Base-by-base conservation (phyloP, 2,797 vertebrate genomes). In the Furcifer pardalis region DNA sequence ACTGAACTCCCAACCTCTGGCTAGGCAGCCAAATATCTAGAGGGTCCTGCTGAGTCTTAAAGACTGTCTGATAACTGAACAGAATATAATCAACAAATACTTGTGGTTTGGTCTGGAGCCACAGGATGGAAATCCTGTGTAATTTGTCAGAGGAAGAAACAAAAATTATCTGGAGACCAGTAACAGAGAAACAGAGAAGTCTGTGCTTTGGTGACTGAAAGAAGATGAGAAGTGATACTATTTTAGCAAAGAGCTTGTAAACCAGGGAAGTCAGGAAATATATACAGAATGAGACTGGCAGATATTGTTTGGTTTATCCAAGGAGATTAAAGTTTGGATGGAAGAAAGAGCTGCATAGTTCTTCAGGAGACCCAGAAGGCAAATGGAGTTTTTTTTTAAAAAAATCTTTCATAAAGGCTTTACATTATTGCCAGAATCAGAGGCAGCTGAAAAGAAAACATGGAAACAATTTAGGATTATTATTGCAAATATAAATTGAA, bases 391-490 rank as follows among this genome's bases (percentile, higher is more conserved):
- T 87, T 75, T n/a, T n/a, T n/a, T n/a, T n/a, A n/a, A n/a, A 65
- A 79, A 84, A 87, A 86, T 76, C 82, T 92, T 40, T 59, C 78
- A 81, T 86, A 65, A 10, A 85, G 42, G 79, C 69, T 84, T 91
- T 89, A 77, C 88, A 37, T 84, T 89, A 88, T 82, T 88, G 87
- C 76, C 88, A 90, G 79, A 85, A 89, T 86, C 88, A 19, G 44
- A 90, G n/a, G 37, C 13, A 30, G 32, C 78, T 46, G 68, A 89
- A 89, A 91, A 90, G 37, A 86, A 90, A 91, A 78, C n/a, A 79
- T 7, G 76, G 78, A 32, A 68, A 86, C 42, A 30, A 13, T 65
- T 79, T 62, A 75, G 44, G 62, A 66, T 81, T 87, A 46, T 86
- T 89, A 44, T 5, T 73, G 42, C 69, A 88, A 80, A 69, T 80